These are phyloP conservation scores for Tenthredo notha DNA, from an alignment of 2,888 invertebrate genomes.

Conservation along the genomic window DNA sequence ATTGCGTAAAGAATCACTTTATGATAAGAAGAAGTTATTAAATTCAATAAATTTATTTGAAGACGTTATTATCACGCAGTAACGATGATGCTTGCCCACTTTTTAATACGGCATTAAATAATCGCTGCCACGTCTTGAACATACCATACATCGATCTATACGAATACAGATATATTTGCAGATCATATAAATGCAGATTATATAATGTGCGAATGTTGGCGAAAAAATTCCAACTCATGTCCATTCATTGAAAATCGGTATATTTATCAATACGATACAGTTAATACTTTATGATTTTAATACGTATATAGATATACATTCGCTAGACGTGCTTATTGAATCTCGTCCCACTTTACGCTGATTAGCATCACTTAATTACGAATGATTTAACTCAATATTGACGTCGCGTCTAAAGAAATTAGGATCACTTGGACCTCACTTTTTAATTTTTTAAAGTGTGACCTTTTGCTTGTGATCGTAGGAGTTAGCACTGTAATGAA, in stretches of 20 bases:
- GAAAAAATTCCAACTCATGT: not conserved
- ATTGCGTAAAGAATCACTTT: not conserved
- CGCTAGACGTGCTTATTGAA: not conserved
- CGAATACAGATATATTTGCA: not conserved
- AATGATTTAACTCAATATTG: conserved; percentile 25
- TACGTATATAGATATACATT: not conserved
- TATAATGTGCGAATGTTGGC: not conserved
- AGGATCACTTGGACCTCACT: conserved; percentile 18
- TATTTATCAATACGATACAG: not conserved
- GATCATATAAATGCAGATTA: not conserved
- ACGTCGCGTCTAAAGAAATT: conserved; percentile 1
- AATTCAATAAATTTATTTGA: not conserved
- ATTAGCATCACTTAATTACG: not conserved
- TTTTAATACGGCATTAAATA: not conserved
- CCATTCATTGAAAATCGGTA: not conserved
- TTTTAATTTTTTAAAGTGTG: not conserved
- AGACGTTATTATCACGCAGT: not conserved
- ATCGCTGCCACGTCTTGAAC: not conserved
- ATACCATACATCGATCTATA: not conserved
- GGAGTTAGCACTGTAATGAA: not conserved
- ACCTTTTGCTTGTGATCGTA: not conserved
- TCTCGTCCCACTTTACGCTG: not conserved
- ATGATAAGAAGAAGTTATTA: not conserved
- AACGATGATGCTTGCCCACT: not conserved
- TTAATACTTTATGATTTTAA: not conserved